phyloP scores from a whole-genome alignment of 2,113 vertebrate genomes.

The Phaetusa simplex region DNA sequence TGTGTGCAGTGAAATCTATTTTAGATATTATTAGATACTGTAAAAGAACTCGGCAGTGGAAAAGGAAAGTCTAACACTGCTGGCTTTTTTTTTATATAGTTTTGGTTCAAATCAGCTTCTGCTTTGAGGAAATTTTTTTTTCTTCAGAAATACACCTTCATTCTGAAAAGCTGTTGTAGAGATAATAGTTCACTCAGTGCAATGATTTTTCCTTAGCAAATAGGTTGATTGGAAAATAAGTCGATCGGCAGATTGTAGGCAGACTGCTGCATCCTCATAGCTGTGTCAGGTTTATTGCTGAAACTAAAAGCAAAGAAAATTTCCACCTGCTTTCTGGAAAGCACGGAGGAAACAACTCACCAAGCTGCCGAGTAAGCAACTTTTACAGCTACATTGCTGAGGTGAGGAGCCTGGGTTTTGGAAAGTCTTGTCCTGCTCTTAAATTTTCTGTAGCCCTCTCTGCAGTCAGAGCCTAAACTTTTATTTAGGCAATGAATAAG shows the following conservation, averaged over 20 bases:
- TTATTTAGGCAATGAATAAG: background rate
- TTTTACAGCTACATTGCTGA: background rate
- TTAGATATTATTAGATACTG: background rate
- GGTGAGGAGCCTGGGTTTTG: background rate
- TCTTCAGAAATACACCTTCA: background rate
- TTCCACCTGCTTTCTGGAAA: slow-evolving; percentile 20
- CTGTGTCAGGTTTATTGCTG: background rate
- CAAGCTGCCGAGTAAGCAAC: background rate
- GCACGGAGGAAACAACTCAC: background rate
- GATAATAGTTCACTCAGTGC: background rate
- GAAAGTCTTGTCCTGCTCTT: background rate
- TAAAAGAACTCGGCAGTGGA: background rate
- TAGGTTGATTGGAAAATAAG: background rate
- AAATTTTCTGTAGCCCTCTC: background rate
- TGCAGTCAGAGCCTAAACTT: background rate
- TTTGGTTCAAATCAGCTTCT: background rate
- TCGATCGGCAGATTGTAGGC: background rate
- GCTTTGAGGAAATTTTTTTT: background rate
- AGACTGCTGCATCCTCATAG: background rate
- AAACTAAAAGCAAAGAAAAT: slow-evolving; percentile 1
- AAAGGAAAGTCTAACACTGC: background rate
- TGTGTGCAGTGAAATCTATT: background rate
- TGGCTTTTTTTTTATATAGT: background rate
- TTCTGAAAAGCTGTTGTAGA: background rate
- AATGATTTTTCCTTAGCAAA: slow-evolving; percentile 6